Conservation (phyloP, 2,113 vertebrate genomes). For the Seriola aureovittata region DNA sequence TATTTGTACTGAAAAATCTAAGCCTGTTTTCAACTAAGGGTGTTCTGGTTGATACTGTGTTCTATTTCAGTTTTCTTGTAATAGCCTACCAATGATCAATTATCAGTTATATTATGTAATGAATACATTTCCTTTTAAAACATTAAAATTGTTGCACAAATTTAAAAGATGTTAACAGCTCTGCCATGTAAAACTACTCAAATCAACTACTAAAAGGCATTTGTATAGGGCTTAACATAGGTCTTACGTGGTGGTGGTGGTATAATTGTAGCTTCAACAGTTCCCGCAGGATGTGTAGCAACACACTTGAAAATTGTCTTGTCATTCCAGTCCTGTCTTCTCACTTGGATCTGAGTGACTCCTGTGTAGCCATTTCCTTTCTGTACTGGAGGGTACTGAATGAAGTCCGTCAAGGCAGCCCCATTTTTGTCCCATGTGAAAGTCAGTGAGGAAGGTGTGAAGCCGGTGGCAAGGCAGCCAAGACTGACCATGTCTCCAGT, state of each 20-base stretch:
- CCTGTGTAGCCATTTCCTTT: slow-evolving; percentile 21
- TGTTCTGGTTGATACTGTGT: neutral
- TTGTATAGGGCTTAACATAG: neutral
- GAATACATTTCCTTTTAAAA: neutral
- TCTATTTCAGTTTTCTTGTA: neutral
- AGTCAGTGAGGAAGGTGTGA: slow-evolving; percentile 70
- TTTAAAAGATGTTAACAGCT: neutral
- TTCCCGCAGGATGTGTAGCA: neutral
- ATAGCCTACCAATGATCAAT: neutral
- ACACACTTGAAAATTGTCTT: fast-evolving
- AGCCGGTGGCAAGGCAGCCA: slow-evolving; percentile 85
- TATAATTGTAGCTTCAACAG: fast-evolving
- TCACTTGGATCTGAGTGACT: slow-evolving; percentile 76
- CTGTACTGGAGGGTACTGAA: slow-evolving; percentile 57
- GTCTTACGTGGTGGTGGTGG: slow-evolving; percentile 14
- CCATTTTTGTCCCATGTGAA: slow-evolving; percentile 75
- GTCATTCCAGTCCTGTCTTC: neutral
- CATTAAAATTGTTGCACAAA: neutral
- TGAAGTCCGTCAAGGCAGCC: fast-evolving
- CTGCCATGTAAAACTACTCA: neutral
- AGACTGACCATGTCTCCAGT: slow-evolving; percentile 50
- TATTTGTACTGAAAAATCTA: no score
- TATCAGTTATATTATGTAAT: neutral
- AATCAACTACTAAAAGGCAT: neutral
- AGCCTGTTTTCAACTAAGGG: no score